A percentile compares a stretch with the other conserved stretches of the same genome.
These are phyloP conservation scores for Adoxophyes honmai DNA, from an alignment of 1,140 invertebrate genomes.

Conservation along the genomic window DNA sequence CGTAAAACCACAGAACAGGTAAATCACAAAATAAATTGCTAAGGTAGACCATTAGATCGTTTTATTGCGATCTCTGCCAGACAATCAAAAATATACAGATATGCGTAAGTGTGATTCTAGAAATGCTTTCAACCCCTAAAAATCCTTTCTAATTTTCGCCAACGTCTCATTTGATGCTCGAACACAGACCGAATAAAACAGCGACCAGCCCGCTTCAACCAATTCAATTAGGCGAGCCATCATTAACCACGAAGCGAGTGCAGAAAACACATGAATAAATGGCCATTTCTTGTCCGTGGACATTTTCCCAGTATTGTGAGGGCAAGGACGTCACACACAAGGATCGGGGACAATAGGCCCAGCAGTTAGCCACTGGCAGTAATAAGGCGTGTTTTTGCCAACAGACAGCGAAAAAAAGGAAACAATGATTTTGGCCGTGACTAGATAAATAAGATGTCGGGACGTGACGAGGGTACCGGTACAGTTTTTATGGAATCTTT, in stretches of 20 bases:
- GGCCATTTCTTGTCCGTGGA: conserved; percentile 22
- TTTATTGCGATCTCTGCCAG: too few species aligned
- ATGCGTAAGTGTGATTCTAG: too few species aligned
- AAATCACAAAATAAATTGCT: too few species aligned
- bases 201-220: background rate
- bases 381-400: conserved; percentile 63
- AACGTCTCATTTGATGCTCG: too few species aligned
- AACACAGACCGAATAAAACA: background rate
- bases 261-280: conserved; percentile 35
- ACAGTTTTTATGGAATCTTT: conserved; percentile 67
- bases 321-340: conserved; percentile 50
- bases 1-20: too few species aligned
- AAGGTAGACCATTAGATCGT: too few species aligned
- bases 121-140: too few species aligned
- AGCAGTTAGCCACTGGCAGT: conserved; percentile 52
- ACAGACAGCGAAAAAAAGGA: conserved; percentile 48
- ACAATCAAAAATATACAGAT: too few species aligned
- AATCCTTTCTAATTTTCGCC: too few species aligned
- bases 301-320: conserved; percentile 30
- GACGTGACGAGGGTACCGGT: conserved; percentile 64
- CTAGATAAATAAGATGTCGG: conserved; percentile 72
- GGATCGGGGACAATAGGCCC: conserved; percentile 43
- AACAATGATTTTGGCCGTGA: conserved; percentile 68
- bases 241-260: conserved; percentile 12
- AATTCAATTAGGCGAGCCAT: conserved; percentile 5